Evolutionary conservation across 2,888 invertebrate species (phyloP), one percentile per base, ranked within the genome.

Genomic region (Cryptophagus acutangulus): DNA sequence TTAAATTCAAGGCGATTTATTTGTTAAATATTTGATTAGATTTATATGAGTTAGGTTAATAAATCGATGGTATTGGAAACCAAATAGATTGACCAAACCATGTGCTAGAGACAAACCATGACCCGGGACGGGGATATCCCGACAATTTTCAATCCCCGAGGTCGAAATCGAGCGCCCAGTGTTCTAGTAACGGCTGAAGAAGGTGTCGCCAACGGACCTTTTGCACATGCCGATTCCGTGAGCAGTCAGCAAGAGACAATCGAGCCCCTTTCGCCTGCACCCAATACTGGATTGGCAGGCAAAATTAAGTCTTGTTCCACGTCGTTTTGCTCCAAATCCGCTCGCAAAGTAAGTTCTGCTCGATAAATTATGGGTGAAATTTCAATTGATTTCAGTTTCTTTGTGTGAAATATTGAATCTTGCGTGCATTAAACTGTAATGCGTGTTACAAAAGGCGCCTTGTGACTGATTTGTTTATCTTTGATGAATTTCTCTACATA

Each of bases 301-400:
- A 48, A 72, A 65, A 36, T 66, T 37, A 69, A 67, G 48, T 65
- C 72, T 44, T 87, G 87, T 64, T 82, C 81, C 40, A 77, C 82
- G 51, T 82, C 85, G 20, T 82, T 88, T 65, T 89, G 88, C 69
- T 87, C 88, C 35, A 82, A 82, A 63, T 79, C 85, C 60, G 88
- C 88, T 47, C 82, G 82, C 68, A 89, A 89, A 79, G 88, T 87
- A 53, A 55, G 56, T 45, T n/a, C n/a, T n/a, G n/a, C n/a, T n/a
- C n/a, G n/a, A n/a, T n/a, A n/a, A n/a, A n/a, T n/a, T n/a, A n/a
- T n/a, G n/a, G n/a, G n/a, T n/a, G n/a, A n/a, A n/a, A n/a, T n/a
- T n/a, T n/a, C n/a, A n/a, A n/a, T n/a, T n/a, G n/a, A n/a, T n/a
- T n/a, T n/a, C n/a, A n/a, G n/a, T n/a, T n/a, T n/a, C n/a, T n/a